A percentile compares a stretch with the other conserved stretches of the same genome.
Evolutionary conservation across 2,888 invertebrate species (phyloP).

Genomic region (Stenchaetothrips biformis): DNA sequence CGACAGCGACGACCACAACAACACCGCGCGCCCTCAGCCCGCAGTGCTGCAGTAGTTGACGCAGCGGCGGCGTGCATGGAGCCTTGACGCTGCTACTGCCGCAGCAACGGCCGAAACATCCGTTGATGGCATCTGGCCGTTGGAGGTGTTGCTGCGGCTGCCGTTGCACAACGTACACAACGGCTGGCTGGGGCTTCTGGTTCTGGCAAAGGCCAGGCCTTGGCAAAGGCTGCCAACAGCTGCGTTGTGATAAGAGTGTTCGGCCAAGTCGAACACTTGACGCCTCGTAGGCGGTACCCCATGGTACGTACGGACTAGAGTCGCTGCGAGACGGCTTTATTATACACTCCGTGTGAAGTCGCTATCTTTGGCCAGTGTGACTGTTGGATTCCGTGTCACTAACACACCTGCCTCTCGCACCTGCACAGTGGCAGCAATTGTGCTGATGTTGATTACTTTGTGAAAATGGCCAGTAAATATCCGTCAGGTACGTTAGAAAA

Average conservation of each 20-base stretch:
- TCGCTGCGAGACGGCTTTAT: not conserved
- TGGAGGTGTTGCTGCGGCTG: not conserved
- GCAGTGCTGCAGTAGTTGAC: too few species aligned
- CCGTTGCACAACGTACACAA: slow-evolving; percentile 4
- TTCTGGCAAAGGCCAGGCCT: not conserved
- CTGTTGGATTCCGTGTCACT: not conserved
- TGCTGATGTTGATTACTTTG: slow-evolving; percentile 17
- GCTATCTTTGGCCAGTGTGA: not conserved
- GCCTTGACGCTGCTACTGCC: too few species aligned
- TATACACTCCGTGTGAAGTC: slow-evolving; percentile 15
- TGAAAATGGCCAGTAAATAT: slow-evolving; percentile 13
- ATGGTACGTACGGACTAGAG: not conserved
- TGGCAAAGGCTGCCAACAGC: not conserved
- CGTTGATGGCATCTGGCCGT: too few species aligned
- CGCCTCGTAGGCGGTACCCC: slow-evolving; percentile 9
- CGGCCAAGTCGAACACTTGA: not conserved
- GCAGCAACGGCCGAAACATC: too few species aligned
- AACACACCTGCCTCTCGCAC: not conserved
- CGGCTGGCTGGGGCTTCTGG: not conserved
- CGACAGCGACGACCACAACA: too few species aligned
- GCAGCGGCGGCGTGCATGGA: too few species aligned
- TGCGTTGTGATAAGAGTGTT: not conserved
- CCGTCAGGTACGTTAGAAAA: not conserved
- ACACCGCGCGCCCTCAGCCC: too few species aligned
- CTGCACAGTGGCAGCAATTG: slow-evolving; percentile 18